phyloP scores from a whole-genome alignment of 2,113 vertebrate species.

The Oenanthe melanoleuca region DNA sequence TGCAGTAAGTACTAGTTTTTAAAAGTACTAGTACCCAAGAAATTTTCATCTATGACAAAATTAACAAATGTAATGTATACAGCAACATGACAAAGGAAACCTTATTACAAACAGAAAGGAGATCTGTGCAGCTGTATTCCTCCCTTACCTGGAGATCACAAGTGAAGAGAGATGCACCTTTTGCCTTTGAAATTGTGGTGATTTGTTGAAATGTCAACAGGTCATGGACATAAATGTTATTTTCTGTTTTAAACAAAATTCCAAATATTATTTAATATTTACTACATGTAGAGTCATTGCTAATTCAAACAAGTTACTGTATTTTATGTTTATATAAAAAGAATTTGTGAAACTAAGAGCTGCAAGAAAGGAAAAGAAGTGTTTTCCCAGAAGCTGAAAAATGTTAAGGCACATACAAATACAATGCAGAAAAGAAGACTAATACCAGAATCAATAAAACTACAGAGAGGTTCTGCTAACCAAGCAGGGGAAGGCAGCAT shows the following conservation, averaged over 20 bases:
- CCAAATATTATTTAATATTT: conserved; percentile 10
- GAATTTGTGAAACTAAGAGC: not conserved
- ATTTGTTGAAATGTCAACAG: conserved; percentile 98
- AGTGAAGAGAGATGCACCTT: conserved; percentile 91
- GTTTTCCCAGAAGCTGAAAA: not conserved
- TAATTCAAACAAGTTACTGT: not conserved
- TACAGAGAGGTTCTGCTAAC: not conserved
- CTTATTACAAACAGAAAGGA: not conserved
- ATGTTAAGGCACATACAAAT: not conserved
- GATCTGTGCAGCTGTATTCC: not conserved
- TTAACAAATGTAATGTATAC: not conserved
- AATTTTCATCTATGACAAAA: not conserved
- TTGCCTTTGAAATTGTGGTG: conserved; percentile 92
- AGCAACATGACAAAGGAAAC: not conserved
- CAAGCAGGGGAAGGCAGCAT: not conserved
- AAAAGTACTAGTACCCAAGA: not conserved
- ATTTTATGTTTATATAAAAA: not conserved
- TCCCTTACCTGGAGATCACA: conserved; percentile 90
- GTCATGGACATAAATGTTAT: conserved; percentile 97
- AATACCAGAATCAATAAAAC: not conserved
- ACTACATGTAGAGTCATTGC: not conserved
- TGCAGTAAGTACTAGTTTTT: not conserved
- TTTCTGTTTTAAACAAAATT: conserved; percentile 82
- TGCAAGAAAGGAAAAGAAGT: not conserved
- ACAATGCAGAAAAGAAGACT: not conserved